Evolutionary conservation across 2,113 vertebrate species (phyloP).

Genomic region (Orthonyx spaldingii): DNA sequence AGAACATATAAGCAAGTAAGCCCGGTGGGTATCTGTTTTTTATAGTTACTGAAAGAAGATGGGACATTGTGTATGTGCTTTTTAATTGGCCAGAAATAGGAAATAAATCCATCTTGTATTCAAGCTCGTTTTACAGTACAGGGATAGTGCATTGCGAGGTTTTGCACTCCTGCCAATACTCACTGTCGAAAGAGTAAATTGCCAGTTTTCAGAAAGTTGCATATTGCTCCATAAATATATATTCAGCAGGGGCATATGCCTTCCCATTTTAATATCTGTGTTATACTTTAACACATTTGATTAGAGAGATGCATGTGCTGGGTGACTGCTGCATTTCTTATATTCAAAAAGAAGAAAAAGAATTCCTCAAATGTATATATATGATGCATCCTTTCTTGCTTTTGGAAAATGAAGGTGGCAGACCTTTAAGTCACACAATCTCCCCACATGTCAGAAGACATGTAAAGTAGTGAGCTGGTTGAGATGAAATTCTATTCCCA

Average conservation of each 20-base stretch:
- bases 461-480: not conserved
- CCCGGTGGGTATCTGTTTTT: not conserved
- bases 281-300: not conserved
- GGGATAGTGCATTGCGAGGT: not conserved
- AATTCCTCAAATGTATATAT: not conserved
- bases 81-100: not conserved
- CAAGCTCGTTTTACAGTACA: not conserved
- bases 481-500: not conserved
- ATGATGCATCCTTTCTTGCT: not conserved
- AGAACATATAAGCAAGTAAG: not conserved
- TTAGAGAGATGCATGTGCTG: not conserved
- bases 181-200: not conserved
- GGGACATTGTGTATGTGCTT: not conserved
- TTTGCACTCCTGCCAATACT: not conserved
- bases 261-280: not conserved
- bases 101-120: not conserved
- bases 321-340: not conserved
- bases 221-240: not conserved
- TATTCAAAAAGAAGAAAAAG: not conserved
- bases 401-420: not conserved
- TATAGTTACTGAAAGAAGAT: not conserved
- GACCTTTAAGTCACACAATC: not conserved
- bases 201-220: not conserved
- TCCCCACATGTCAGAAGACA: not conserved
- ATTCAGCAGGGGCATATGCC: not conserved